Evolutionary conservation across 2,888 invertebrate genomes (phyloP).

Genomic region (Caenorhabditis sinica): DNA sequence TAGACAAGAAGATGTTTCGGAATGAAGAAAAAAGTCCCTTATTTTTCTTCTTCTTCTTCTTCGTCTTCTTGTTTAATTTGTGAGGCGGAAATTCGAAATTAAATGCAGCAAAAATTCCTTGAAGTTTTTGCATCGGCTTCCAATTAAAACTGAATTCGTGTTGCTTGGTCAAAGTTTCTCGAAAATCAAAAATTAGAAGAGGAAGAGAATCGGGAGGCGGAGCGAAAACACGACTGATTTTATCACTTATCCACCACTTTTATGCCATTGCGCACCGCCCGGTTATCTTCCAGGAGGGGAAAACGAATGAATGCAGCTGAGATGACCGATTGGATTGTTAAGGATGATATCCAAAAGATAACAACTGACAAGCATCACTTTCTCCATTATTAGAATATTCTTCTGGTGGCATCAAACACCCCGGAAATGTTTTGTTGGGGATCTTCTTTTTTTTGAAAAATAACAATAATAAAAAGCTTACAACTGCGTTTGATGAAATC

Average conservation of each 20-base stretch:
- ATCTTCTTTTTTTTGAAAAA: neutral
- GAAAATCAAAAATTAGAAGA: neutral
- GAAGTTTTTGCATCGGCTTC: conserved; percentile 16
- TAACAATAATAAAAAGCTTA: conserved; percentile 26
- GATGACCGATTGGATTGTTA: conserved; percentile 28
- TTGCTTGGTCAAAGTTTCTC: neutral
- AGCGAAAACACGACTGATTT: conserved; percentile 38
- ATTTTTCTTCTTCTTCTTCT: neutral
- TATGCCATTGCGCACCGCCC: conserved; percentile 43
- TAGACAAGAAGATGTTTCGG: neutral
- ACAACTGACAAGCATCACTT: conserved; percentile 30
- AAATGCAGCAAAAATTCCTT: conserved; percentile 13
- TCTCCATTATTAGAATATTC: conserved; percentile 1
- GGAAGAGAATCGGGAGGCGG: neutral
- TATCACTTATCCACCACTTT: conserved; percentile 42
- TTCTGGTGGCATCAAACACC: neutral
- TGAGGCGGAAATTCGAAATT: conserved; percentile 12
- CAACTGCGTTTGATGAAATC: conserved; percentile 57
- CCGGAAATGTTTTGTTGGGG: conserved; percentile 18
- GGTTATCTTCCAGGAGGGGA: conserved; percentile 34
- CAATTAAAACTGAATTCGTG: neutral
- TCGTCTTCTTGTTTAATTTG: neutral
- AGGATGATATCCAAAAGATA: conserved; percentile 45
- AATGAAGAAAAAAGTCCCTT: neutral
- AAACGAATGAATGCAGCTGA: neutral